Conservation (phyloP, 2,113 vertebrate species). For the Irena cyanogastra region DNA sequence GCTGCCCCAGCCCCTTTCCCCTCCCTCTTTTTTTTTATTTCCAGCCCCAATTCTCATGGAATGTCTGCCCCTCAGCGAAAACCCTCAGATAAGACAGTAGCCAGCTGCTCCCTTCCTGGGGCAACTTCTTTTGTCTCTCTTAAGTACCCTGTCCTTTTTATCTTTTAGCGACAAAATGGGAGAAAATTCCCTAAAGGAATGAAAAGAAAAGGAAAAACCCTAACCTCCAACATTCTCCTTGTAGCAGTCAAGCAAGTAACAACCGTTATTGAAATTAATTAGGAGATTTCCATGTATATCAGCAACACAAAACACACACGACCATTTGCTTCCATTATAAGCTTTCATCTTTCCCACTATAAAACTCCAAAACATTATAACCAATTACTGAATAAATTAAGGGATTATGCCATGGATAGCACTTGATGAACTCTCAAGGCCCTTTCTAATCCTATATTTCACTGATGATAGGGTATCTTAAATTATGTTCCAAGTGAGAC, state of each 20-base stretch:
- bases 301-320: not conserved
- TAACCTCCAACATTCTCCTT: not conserved
- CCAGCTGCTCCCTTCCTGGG: not conserved
- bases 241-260: not conserved
- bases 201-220: not conserved
- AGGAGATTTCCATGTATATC: not conserved
- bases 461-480: not conserved
- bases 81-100: not conserved
- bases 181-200: not conserved
- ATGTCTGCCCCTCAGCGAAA: not conserved
- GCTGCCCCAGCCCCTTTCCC: too few species aligned
- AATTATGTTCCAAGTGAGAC: not conserved
- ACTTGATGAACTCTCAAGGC: not conserved
- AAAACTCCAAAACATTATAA: not conserved
- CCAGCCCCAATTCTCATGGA: rapidly evolving
- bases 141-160: rapidly evolving
- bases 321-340: not conserved
- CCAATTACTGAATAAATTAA: not conserved
- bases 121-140: not conserved
- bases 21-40: not conserved
- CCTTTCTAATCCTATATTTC: not conserved
- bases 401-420: not conserved
- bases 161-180: not conserved
- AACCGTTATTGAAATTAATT: not conserved
- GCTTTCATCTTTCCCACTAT: not conserved